phyloP scores from a whole-genome alignment of 2,113 vertebrate species.

The Struthio camelus region DNA sequence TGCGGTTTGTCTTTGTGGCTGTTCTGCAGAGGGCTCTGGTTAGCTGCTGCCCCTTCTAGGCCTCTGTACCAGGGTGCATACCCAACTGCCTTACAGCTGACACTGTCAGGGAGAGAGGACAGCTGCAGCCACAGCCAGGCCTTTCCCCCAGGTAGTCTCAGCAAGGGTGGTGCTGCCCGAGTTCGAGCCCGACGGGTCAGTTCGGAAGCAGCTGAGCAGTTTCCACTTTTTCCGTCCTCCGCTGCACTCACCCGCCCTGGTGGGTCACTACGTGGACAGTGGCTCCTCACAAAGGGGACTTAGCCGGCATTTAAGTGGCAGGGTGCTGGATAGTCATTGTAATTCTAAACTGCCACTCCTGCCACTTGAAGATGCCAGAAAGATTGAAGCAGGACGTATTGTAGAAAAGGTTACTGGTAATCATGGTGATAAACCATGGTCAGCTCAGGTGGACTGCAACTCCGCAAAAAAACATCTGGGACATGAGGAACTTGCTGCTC shows the following conservation, averaged over 20 bases:
- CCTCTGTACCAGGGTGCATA: neutral
- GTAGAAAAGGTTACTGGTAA: neutral
- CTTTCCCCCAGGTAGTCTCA: accelerated
- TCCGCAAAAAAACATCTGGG: accelerated
- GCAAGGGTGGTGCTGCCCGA: neutral
- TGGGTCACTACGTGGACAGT: accelerated
- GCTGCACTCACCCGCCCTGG: neutral
- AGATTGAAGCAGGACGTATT: neutral
- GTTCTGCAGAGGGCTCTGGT: neutral
- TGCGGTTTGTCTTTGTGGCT: neutral
- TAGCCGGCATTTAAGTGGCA: no score
- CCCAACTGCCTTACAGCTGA: accelerated
- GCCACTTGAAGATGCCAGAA: neutral
- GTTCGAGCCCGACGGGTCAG: accelerated
- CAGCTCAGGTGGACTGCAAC: neutral
- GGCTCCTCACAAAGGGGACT: neutral
- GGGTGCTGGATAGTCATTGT: no score
- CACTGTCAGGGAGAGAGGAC: neutral
- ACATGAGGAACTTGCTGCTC: accelerated
- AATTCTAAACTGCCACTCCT: neutral
- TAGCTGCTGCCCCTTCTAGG: neutral
- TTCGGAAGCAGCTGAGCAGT: accelerated
- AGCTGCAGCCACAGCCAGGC: neutral
- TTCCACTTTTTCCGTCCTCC: neutral
- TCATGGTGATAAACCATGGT: accelerated